Evolutionary conservation across 2,113 vertebrate genomes (phyloP).

Genomic region (Lycaon pictus): DNA sequence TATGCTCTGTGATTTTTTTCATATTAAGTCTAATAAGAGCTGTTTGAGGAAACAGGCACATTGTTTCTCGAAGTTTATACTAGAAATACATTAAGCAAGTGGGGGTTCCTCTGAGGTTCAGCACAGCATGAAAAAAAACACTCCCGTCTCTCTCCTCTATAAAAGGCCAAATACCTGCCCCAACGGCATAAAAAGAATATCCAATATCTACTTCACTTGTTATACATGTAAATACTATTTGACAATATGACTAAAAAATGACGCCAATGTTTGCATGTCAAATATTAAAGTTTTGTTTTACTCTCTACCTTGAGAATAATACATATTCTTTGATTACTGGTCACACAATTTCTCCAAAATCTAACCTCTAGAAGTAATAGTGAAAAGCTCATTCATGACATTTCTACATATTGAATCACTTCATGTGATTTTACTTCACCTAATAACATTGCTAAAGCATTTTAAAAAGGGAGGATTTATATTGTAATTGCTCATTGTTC

Average conservation of each 20-base stretch:
- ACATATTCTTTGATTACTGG: not conserved
- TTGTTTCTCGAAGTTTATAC: not conserved
- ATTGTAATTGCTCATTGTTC: conserved; percentile 46
- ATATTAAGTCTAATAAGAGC: not conserved
- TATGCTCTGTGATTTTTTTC: not conserved
- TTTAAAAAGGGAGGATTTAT: not conserved
- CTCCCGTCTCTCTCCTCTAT: not conserved
- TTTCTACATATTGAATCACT: not conserved
- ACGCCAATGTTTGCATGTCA: not conserved
- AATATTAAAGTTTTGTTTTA: not conserved
- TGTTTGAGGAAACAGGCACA: not conserved
- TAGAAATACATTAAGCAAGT: not conserved
- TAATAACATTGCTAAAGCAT: not conserved
- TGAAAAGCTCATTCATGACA: not conserved
- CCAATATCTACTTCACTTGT: not conserved
- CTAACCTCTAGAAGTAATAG: not conserved
- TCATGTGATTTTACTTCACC: not conserved
- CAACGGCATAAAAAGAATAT: not conserved
- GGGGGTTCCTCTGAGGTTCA: not conserved
- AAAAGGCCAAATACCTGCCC: not conserved
- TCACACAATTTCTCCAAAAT: not conserved
- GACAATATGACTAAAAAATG: not conserved
- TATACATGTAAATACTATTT: not conserved
- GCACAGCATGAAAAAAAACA: not conserved
- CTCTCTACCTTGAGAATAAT: not conserved